Evolutionary conservation across 2,888 invertebrate genomes (phyloP), one percentile per base, ranked within the genome.

Genomic region (Drosophila affinis): DNA sequence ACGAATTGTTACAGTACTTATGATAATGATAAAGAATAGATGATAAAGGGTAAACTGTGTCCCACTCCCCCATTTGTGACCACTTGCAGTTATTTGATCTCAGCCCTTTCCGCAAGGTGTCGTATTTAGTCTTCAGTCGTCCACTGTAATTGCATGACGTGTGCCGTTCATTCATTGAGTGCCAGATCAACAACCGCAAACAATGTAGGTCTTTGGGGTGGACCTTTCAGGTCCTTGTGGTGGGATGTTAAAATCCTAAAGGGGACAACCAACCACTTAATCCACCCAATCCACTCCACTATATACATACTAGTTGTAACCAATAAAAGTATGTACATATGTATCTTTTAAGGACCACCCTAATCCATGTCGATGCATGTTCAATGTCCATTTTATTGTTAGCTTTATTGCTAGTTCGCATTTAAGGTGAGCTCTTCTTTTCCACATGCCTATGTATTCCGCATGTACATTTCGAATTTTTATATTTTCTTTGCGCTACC

Each of bases 401-500:
- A 51, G 61, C 58, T 59, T 61, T 79, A 67, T 53, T 56, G 47
- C 59, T 47, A 32, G 32, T 48, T 51, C 17, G 17, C 32, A 59
- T 51, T 72, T 55, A 39, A 75, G 45, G 57, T 59, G 46, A 45
- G 52, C 56, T 47, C 57, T 59, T 39, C 64, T 18, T 56, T n/a
- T 53, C 12, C 44, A 34, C 3, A 39, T 53, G 56, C 34, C 57
- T 49, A 14, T 69, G 24, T 21, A 46, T 52, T 34, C 53, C 57
- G 34, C 46, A 58, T 63, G 58, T 27, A 24, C 24, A 62, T 70
- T 78, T 44, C 29, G 56, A n/a, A 61, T 75, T 70, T 73, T 74
- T 65, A 67, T 76, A 70, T 61, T 67, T 71, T 74, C 63, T 48
- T 18, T 49, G 47, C 54, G 54, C 45, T 74, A 29, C 46, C 54